Conservation (phyloP, 1,140 invertebrate species). For the Daktulosphaira vitifoliae region DNA sequence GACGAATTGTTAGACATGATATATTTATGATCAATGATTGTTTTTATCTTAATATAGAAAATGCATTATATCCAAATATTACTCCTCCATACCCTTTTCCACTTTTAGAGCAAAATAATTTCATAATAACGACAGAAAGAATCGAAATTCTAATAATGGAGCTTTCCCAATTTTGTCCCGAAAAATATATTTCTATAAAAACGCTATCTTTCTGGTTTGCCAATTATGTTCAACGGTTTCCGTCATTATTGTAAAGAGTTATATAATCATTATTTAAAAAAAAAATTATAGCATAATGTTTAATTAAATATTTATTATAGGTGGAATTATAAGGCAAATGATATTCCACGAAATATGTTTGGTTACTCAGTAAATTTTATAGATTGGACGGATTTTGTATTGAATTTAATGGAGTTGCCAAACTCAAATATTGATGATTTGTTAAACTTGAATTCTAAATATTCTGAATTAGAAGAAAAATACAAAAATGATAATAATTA, state of each 20-base stretch:
- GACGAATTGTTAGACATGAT: slow-evolving; percentile 1
- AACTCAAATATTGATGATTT: neutral
- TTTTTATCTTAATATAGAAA: neutral
- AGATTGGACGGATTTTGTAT: slow-evolving; percentile 11
- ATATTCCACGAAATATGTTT: neutral
- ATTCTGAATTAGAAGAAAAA: neutral
- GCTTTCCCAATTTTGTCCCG: neutral
- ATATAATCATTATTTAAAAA: too few relatives aligned
- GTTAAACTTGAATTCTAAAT: neutral
- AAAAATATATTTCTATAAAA: neutral
- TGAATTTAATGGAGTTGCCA: slow-evolving; percentile 2
- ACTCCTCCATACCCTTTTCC: neutral
- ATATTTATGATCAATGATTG: neutral
- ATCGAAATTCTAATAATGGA: neutral
- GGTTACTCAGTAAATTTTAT: neutral
- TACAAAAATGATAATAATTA: neutral
- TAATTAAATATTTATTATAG: too few relatives aligned
- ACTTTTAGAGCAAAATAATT: neutral
- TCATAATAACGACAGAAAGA: neutral
- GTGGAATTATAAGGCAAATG: too few relatives aligned
- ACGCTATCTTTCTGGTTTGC: neutral
- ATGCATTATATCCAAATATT: neutral
- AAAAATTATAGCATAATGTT: neutral
- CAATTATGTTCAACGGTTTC: neutral
- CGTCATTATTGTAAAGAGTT: too few relatives aligned